Conservation (phyloP, 2,113 vertebrate species). For the Gymnarchus niloticus region DNA sequence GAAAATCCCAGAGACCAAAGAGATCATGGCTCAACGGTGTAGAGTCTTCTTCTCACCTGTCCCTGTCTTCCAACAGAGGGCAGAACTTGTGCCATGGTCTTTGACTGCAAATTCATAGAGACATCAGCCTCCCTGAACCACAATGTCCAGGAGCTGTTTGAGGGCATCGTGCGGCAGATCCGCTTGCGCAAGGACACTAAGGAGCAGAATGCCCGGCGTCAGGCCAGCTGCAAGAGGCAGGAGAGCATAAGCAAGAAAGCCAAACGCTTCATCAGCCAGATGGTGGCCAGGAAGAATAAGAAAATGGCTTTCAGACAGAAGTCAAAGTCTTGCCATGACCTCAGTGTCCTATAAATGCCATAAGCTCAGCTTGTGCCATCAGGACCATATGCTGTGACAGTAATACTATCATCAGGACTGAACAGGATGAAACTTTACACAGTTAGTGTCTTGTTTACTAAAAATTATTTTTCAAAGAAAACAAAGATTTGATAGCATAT, state of each 20-base stretch:
- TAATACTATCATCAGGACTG: slow-evolving; percentile 60
- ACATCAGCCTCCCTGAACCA: slow-evolving; percentile 91
- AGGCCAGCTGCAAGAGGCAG: slow-evolving; percentile 81
- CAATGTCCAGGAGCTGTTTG: slow-evolving; percentile 87
- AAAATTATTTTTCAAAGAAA: slow-evolving; percentile 23
- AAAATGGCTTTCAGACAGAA: slow-evolving; percentile 98
- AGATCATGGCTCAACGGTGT: too few species aligned
- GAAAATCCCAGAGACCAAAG: background rate
- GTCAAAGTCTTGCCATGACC: slow-evolving; percentile 95
- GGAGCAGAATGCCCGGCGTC: slow-evolving; percentile 87
- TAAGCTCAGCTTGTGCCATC: slow-evolving; percentile 43
- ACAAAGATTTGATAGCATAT: background rate
- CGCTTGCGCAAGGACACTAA: slow-evolving; percentile 92
- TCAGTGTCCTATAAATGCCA: slow-evolving; percentile 82
- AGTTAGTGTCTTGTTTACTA: slow-evolving; percentile 49
- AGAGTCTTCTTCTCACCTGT: slow-evolving; percentile 24
- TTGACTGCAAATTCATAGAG: slow-evolving; percentile 98
- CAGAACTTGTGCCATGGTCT: slow-evolving; percentile 92
- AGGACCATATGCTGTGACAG: slow-evolving; percentile 66
- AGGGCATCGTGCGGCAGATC: slow-evolving; percentile 91
- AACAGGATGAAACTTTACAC: slow-evolving; percentile 62
- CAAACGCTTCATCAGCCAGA: slow-evolving; percentile 87
- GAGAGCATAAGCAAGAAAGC: slow-evolving; percentile 96
- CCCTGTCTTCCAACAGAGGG: slow-evolving; percentile 68
- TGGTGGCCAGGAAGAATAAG: slow-evolving; percentile 97